Evolutionary conservation across 1,140 invertebrate genomes (phyloP), one percentile per base, ranked within the genome.

Genomic region (Linepithema humile): DNA sequence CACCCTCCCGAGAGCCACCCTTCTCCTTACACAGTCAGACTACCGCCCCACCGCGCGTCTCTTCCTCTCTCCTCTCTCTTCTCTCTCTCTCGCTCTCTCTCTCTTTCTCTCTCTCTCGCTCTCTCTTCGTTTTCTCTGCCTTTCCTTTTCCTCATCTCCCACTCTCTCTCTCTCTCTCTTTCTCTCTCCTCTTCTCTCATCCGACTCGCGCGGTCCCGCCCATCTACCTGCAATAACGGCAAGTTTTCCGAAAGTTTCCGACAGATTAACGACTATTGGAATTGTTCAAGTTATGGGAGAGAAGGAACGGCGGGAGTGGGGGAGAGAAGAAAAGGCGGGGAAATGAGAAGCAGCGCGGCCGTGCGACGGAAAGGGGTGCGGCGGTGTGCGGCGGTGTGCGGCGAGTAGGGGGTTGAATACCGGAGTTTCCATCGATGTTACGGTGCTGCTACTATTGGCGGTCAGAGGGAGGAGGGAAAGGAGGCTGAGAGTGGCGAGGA

Each of bases 201-300:
- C 83, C 83, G 45, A 87, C 74, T 78, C 55, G 84, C 73, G 57
- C 26, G 64, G 65, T 60, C 73, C 70, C 87, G 73, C 91, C 84
- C 84, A 88, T 91, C 88, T 88, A 91, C 86, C 88, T 89, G 92
- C 92, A 92, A 92, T 92, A 92, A 92, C 89, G 91, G 57, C 87
- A 91, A 92, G 91, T 93, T 93, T 91, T 89, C 89, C 84, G 40
- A 90, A 92, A 93, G 83, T 93, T 92, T 88, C 82, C 87, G 91
- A 92, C 88, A 92, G 92, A 93, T 93, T 92, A 93, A 93, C 91
- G 92, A 92, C 91, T 93, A 92, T 91, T 91, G 91, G 92, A 92
- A 93, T 93, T 92, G 91, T 92, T 92, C 67, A 89, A 91, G 86
- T 91, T 92, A 92, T 90, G 88, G 84, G 82, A n/a, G n/a, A 70